These are phyloP conservation scores for Echiichthys vipera DNA, from an alignment of 2,797 vertebrate species.

Conservation along the genomic window DNA sequence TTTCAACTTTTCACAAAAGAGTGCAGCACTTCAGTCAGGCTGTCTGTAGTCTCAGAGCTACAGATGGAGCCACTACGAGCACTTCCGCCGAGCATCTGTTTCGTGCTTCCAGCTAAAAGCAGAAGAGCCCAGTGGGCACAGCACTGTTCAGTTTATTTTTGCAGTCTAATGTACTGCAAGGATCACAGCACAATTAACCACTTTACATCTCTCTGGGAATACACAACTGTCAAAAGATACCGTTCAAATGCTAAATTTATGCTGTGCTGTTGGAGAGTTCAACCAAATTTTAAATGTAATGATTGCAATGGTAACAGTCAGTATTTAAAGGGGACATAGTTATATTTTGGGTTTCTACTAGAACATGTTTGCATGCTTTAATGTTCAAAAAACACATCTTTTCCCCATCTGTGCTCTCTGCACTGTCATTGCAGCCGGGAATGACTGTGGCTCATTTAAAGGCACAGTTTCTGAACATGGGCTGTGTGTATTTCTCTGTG, in stretches of 20 bases:
- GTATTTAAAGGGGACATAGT: too few species aligned
- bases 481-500: too few species aligned
- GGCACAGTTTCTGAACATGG: too few species aligned
- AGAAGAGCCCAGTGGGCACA: slow-evolving; percentile 48
- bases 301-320: too few species aligned
- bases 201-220: slow-evolving; percentile 39
- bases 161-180: slow-evolving; percentile 43
- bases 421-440: too few species aligned
- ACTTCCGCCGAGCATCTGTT: slow-evolving; percentile 71
- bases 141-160: slow-evolving; percentile 49
- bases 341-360: too few species aligned
- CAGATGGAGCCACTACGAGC: slow-evolving; percentile 68
- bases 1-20: slow-evolving; percentile 65
- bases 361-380: too few species aligned
- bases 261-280: neutral
- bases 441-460: too few species aligned
- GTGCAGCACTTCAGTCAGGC: slow-evolving; percentile 53
- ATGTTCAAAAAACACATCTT: too few species aligned
- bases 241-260: neutral
- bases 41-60: slow-evolving; percentile 65
- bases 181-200: slow-evolving; percentile 61
- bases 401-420: too few species aligned
- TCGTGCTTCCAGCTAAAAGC: slow-evolving; percentile 60
- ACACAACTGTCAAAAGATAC: neutral
- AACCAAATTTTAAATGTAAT: neutral